phyloP scores from a whole-genome alignment of 2,888 invertebrate genomes.

The Hoplodrina blanda region DNA sequence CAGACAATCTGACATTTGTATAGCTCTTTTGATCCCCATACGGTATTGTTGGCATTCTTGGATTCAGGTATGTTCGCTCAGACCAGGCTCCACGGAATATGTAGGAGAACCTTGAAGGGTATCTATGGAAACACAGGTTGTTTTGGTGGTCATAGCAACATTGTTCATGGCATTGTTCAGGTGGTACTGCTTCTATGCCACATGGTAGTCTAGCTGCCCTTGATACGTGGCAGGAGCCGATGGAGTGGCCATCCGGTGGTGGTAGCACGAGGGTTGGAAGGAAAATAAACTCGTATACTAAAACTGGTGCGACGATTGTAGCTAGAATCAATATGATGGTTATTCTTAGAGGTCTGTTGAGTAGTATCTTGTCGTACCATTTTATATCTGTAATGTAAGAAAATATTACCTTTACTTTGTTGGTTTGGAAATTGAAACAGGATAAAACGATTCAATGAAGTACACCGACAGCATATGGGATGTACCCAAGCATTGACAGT shows the following conservation, averaged over 20 bases:
- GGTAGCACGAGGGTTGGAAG: slow-evolving; percentile 71
- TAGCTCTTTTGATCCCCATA: slow-evolving; percentile 74
- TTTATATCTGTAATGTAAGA: slow-evolving; percentile 77
- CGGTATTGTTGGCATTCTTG: slow-evolving; percentile 78
- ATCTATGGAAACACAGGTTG: slow-evolving; percentile 87
- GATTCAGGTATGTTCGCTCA: slow-evolving; percentile 76
- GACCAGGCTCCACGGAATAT: slow-evolving; percentile 77
- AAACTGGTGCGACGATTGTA: slow-evolving; percentile 74
- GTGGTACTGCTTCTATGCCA: slow-evolving; percentile 75
- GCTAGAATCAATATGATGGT: slow-evolving; percentile 67
- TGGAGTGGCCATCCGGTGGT: slow-evolving; percentile 81
- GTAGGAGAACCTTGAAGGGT: slow-evolving; percentile 89
- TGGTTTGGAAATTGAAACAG: too few relatives aligned
- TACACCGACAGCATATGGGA: too few relatives aligned
- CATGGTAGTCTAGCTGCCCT: slow-evolving; percentile 79
- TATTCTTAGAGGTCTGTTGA: slow-evolving; percentile 81
- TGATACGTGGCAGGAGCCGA: slow-evolving; percentile 81
- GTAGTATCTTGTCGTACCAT: slow-evolving; percentile 82
- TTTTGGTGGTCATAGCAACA: slow-evolving; percentile 88
- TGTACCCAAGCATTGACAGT: too few relatives aligned
- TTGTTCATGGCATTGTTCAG: slow-evolving; percentile 80
- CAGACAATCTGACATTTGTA: slow-evolving; percentile 73
- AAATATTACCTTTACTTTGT: not conserved
- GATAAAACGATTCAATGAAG: too few relatives aligned
- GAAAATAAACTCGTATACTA: slow-evolving; percentile 80